Conservation (phyloP, 2,888 invertebrate genomes). For the Anoplius nigerrimus region DNA sequence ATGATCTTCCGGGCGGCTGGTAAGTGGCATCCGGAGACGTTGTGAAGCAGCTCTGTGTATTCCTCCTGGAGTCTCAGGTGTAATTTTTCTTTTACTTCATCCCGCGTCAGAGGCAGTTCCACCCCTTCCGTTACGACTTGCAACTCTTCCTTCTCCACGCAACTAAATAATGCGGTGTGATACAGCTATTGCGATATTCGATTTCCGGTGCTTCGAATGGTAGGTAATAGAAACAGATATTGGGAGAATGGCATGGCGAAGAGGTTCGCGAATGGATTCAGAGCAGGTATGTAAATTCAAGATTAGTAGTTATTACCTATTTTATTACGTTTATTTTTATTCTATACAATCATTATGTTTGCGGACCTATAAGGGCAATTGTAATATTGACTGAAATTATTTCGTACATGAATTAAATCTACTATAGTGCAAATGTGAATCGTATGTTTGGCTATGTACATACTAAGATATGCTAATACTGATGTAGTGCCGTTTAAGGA, state of each 20-base stretch:
- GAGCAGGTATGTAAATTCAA: too few relatives aligned
- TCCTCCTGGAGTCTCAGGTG: constrained; percentile 68
- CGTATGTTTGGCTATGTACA: too few relatives aligned
- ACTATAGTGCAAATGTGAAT: too few relatives aligned
- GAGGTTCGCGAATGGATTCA: background rate
- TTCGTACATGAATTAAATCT: too few relatives aligned
- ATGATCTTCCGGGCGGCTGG: constrained; percentile 77
- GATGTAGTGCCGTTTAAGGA: background rate
- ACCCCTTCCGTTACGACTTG: constrained; percentile 75
- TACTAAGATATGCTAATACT: too few relatives aligned
- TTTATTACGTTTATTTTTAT: too few relatives aligned
- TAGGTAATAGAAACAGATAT: background rate
- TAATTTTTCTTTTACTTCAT: constrained; percentile 70
- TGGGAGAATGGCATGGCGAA: background rate
- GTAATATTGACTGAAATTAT: too few relatives aligned
- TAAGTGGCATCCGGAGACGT: constrained; percentile 76
- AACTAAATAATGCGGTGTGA: constrained; percentile 63
- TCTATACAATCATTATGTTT: too few relatives aligned
- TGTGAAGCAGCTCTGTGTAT: constrained; percentile 74
- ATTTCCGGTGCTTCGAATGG: background rate
- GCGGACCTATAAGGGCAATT: too few relatives aligned
- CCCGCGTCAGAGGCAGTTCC: constrained; percentile 71
- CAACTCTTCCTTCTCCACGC: constrained; percentile 77
- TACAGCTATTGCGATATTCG: background rate
- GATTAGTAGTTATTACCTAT: too few relatives aligned